Evolutionary conservation across 2,113 vertebrate genomes (phyloP).

Genomic region (Oxyura jamaicensis): DNA sequence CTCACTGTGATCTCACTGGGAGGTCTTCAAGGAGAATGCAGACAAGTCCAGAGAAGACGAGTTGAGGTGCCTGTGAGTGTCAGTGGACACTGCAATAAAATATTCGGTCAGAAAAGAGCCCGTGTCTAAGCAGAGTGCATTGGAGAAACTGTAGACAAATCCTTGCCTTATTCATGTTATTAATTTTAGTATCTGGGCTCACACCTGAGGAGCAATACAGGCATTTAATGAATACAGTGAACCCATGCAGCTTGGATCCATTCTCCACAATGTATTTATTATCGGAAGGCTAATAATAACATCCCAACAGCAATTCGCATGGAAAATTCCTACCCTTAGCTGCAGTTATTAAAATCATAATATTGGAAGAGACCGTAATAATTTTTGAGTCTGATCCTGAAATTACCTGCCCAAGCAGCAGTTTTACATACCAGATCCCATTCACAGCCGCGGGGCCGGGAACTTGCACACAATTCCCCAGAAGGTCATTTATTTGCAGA

Average conservation of each 20-base stretch:
- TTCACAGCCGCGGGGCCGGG: rapidly evolving
- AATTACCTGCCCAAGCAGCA: slow-evolving; percentile 9
- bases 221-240: not conserved
- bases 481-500: not conserved
- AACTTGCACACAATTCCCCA: not conserved
- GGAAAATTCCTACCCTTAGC: not conserved
- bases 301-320: not conserved
- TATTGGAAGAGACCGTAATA: not conserved
- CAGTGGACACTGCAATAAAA: not conserved
- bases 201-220: not conserved
- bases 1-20: not conserved
- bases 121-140: not conserved
- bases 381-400: not conserved
- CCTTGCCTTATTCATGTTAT: not conserved
- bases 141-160: not conserved
- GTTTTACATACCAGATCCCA: not conserved
- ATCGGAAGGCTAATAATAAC: not conserved
- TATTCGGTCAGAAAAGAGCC: not conserved
- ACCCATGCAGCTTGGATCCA: not conserved
- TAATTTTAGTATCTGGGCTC: not conserved
- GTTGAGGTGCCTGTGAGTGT: not conserved
- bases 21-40: not conserved
- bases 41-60: not conserved
- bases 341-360: slow-evolving; percentile 1
- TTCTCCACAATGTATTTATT: not conserved